These are phyloP conservation scores for Dasyornis broadbenti DNA, from an alignment of 2,113 vertebrate genomes.

Conservation along the genomic window DNA sequence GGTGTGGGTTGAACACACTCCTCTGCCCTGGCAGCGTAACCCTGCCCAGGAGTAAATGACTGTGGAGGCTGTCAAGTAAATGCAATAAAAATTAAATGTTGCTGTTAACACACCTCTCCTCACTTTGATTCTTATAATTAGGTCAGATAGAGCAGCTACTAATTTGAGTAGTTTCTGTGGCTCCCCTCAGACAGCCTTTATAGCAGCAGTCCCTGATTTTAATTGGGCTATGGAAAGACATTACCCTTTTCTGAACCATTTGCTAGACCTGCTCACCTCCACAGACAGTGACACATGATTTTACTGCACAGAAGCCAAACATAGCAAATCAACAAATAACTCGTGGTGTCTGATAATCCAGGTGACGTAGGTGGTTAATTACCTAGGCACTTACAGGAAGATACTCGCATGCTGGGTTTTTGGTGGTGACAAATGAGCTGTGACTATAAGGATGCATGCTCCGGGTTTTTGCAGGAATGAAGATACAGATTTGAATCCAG, in stretches of 20 bases:
- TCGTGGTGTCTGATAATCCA: not conserved
- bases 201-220: conserved; percentile 35
- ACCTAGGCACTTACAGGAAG: conserved; percentile 28
- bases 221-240: conserved; percentile 20
- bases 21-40: not conserved
- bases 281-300: not conserved
- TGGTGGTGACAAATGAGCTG: not conserved
- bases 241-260: not conserved
- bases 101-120: not conserved
- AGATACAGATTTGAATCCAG: not conserved
- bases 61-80: not conserved
- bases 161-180: conserved; percentile 15
- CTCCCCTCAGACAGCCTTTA: conserved; percentile 14
- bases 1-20: not conserved
- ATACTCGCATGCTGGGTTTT: not conserved
- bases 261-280: not conserved
- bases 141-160: not conserved
- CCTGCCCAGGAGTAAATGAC: not conserved
- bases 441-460: not conserved
- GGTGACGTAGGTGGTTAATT: not conserved
- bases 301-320: conserved; percentile 30
- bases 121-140: not conserved
- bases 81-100: not conserved
- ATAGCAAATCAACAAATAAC: conserved; percentile 45
- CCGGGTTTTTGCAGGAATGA: not conserved